Conservation (phyloP, 2,888 invertebrate species). For the Mimumesa dahlbomi region DNA sequence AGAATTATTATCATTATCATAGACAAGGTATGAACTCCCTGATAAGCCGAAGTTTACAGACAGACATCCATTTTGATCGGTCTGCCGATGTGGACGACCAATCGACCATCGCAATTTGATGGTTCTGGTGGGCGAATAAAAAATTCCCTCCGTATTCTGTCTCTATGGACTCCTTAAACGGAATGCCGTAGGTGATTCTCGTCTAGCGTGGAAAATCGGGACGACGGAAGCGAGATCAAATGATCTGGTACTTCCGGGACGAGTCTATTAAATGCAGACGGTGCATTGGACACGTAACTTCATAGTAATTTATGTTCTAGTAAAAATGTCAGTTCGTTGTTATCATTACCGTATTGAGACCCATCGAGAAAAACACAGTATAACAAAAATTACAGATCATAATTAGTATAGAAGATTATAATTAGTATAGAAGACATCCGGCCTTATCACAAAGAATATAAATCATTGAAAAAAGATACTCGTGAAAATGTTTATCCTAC, state of each 20-base stretch:
- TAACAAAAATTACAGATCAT: too few species aligned
- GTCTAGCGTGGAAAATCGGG: slow-evolving; percentile 8
- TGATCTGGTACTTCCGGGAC: slow-evolving; percentile 28
- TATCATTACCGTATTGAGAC: too few species aligned
- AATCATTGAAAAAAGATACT: too few species aligned
- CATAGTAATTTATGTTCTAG: slow-evolving; percentile 6
- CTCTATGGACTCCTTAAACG: slow-evolving; percentile 11
- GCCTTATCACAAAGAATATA: too few species aligned
- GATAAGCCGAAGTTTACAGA: slow-evolving; percentile 8
- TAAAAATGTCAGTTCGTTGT: slow-evolving; percentile 51
- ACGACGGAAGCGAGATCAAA: slow-evolving; percentile 33
- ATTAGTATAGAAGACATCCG: too few species aligned
- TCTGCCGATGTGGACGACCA: neutral
- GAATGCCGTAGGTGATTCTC: neutral
- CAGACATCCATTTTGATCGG: slow-evolving; percentile 5
- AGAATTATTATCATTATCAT: too few species aligned
- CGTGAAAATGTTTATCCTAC: neutral
- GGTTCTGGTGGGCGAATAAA: slow-evolving; percentile 13
- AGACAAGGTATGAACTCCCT: too few species aligned
- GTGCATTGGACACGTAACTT: slow-evolving; percentile 35
- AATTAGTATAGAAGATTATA: too few species aligned
- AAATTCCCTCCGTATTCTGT: slow-evolving; percentile 25
- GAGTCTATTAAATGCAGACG: slow-evolving; percentile 46
- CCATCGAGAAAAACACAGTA: too few species aligned
- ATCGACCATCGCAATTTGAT: neutral